Conservation (phyloP, 2,113 vertebrate genomes). For the Epinephelus cyanopodus region DNA sequence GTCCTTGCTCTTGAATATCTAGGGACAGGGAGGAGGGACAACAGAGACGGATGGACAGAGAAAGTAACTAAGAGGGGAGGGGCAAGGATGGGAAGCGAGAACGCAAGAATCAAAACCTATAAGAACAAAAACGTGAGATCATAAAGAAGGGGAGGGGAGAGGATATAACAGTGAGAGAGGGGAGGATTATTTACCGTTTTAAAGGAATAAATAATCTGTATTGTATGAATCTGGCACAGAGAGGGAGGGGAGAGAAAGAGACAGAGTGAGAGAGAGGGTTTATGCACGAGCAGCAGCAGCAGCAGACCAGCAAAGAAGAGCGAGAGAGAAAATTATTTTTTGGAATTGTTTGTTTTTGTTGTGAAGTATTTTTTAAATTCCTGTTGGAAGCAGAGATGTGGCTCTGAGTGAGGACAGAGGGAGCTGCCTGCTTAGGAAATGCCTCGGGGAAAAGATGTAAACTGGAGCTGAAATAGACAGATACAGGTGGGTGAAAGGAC, state of each 20-base stretch:
- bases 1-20: background rate
- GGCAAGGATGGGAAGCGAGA: background rate
- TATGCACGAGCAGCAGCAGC: conserved; percentile 1
- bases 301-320: conserved; percentile 15
- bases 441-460: background rate
- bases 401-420: background rate
- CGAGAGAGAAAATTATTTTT: background rate
- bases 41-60: background rate
- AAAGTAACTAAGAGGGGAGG: background rate
- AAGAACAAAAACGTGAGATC: conserved; percentile 4
- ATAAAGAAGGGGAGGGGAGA: conserved; percentile 12
- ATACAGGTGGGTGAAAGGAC: conserved; percentile 28
- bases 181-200: conserved; percentile 78
- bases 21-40: background rate
- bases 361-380: background rate
- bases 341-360: background rate
- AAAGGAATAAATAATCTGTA: conserved; percentile 80
- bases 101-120: background rate
- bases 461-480: conserved; percentile 31
- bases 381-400: background rate
- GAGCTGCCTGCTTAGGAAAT: background rate
- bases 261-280: conserved; percentile 28
- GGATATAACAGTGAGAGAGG: conserved; percentile 16
- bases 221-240: conserved; percentile 70
- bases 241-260: conserved; percentile 32